These are phyloP conservation scores for Timema cristinae DNA, from an alignment of 2,888 invertebrate genomes.

Conservation along the genomic window DNA sequence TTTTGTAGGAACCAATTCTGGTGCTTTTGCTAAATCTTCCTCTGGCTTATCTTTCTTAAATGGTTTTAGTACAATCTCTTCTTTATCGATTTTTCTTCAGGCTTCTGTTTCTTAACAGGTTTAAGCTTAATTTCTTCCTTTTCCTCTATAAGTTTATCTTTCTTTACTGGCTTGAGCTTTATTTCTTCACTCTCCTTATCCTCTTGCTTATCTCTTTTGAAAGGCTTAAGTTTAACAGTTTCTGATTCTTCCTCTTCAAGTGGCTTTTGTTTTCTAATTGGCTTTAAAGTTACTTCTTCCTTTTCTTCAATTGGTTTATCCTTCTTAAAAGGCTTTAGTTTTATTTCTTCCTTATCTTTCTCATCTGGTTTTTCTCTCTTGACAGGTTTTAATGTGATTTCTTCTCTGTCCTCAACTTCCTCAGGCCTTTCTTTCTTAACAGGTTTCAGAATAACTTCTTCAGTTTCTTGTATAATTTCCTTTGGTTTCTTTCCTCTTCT, in stretches of 20 bases:
- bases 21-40: conserved; percentile 26
- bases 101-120: conserved; percentile 30
- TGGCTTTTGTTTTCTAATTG: conserved; percentile 16
- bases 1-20: conserved; percentile 30
- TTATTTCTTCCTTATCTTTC: conserved; percentile 29
- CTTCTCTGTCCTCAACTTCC: conserved; percentile 27
- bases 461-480: conserved; percentile 4
- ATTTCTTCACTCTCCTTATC: conserved; percentile 18
- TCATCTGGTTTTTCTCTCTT: conserved; percentile 25
- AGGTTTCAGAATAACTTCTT: conserved; percentile 22
- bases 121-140: conserved; percentile 26
- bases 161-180: conserved; percentile 21
- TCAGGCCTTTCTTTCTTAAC: conserved; percentile 29
- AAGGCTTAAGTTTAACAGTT: conserved; percentile 23
- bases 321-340: conserved; percentile 27
- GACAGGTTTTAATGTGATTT: conserved; percentile 26
- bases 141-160: no score
- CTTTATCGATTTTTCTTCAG: conserved; percentile 50
- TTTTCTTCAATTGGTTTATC: conserved; percentile 23
- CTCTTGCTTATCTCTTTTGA: conserved; percentile 20
- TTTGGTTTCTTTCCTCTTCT: conserved; percentile 34
- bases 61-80: conserved; percentile 22
- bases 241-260: conserved; percentile 28
- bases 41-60: conserved; percentile 21
- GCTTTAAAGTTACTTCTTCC: conserved; percentile 21